Percentiles rank a stretch among this genome's conserved stretches.
Conservation (phyloP, 1,140 invertebrate species). For the Laupala kohalensis region DNA sequence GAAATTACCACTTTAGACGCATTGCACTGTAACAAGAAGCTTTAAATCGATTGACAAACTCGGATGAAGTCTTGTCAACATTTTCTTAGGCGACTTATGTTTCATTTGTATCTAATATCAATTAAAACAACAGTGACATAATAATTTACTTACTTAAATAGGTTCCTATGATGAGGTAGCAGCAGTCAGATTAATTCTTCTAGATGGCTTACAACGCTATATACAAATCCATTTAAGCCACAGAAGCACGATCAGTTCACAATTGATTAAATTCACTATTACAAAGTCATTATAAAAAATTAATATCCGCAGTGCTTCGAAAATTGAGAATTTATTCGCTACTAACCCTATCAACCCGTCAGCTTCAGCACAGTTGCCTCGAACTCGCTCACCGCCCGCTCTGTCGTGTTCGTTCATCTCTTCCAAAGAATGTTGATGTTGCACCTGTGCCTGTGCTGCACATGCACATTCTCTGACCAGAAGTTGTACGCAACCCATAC, state of each 20-base stretch:
- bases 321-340: neutral
- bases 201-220: neutral
- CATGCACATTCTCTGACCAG: no score
- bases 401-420: no score
- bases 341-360: neutral
- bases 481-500: no score
- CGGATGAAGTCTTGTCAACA: neutral
- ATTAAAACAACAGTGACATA: neutral
- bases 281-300: neutral
- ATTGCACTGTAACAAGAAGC: neutral
- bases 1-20: neutral
- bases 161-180: neutral
- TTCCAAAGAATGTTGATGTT: no score
- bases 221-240: neutral
- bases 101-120: neutral
- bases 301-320: neutral
- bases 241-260: neutral
- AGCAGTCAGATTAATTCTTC: neutral
- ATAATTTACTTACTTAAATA: neutral
- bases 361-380: no score
- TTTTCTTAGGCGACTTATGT: neutral
- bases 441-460: no score
- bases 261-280: neutral
- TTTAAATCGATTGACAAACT: neutral
- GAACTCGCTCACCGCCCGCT: no score